Conservation (phyloP, 2,113 vertebrate genomes). For the Antidorcas marsupialis region DNA sequence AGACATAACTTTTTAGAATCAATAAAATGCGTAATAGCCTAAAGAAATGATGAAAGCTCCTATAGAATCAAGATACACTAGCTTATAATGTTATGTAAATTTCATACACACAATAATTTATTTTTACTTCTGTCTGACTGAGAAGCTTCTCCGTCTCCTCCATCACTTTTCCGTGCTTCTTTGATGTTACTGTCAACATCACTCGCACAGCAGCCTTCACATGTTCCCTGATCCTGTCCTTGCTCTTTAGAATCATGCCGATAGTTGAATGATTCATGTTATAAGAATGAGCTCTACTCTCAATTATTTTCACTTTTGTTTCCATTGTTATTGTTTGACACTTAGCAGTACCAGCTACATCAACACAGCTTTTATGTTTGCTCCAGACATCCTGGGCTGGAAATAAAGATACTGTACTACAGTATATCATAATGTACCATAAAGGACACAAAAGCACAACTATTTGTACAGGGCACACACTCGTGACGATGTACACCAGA, state of each 20-base stretch:
- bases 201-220: not conserved
- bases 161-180: not conserved
- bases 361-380: not conserved
- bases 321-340: not conserved
- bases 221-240: not conserved
- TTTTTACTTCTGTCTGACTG: not conserved
- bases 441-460: not conserved
- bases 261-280: not conserved
- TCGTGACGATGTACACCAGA: fast-evolving
- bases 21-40: not conserved
- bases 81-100: not conserved
- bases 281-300: not conserved
- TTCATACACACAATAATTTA: not conserved
- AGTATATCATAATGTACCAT: not conserved
- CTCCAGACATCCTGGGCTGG: not conserved
- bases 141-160: not conserved
- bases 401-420: not conserved
- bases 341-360: not conserved
- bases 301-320: not conserved
- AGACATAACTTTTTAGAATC: not conserved
- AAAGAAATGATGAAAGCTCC: not conserved
- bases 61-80: not conserved
- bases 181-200: not conserved
- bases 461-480: not conserved
- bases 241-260: not conserved